Evolutionary conservation across 2,888 invertebrate genomes (phyloP).

Genomic region (Trimorus sp.): DNA sequence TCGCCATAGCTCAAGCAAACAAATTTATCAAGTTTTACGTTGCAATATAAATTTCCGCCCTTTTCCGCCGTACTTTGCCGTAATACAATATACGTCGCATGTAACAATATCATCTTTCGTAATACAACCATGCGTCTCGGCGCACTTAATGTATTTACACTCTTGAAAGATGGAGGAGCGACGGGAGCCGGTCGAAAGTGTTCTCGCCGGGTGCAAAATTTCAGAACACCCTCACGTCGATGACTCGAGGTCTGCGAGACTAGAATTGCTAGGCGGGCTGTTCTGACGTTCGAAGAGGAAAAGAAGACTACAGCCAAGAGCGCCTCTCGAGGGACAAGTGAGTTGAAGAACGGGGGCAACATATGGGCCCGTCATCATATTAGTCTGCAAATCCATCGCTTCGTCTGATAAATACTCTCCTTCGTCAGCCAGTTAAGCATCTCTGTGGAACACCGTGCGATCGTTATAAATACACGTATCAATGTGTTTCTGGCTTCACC

Average conservation of each 20-base stretch:
- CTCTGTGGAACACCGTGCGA: neutral
- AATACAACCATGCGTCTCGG: slow-evolving; percentile 58
- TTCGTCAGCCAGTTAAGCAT: neutral
- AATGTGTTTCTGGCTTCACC: too few relatives aligned
- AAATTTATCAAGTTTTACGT: slow-evolving; percentile 52
- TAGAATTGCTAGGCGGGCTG: slow-evolving; percentile 51
- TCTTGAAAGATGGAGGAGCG: slow-evolving; percentile 63
- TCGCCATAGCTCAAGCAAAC: slow-evolving; percentile 32
- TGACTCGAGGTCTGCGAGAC: slow-evolving; percentile 59
- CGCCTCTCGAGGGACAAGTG: slow-evolving; percentile 41
- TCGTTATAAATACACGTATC: neutral
- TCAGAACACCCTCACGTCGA: slow-evolving; percentile 62
- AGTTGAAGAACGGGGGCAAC: slow-evolving; percentile 32
- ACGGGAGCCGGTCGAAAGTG: slow-evolving; percentile 60
- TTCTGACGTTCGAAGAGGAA: slow-evolving; percentile 26
- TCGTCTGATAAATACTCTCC: slow-evolving; percentile 40
- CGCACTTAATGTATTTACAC: slow-evolving; percentile 65
- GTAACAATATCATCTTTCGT: slow-evolving; percentile 64
- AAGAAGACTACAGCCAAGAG: slow-evolving; percentile 49
- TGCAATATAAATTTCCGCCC: slow-evolving; percentile 56
- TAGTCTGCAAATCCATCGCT: slow-evolving; percentile 15
- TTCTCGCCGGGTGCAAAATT: slow-evolving; percentile 63
- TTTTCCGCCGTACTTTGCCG: slow-evolving; percentile 41
- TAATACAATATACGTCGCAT: slow-evolving; percentile 56
- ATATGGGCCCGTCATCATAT: slow-evolving; percentile 33